Evolutionary conservation across 1,140 invertebrate species (phyloP).

Genomic region (Pseudomyrmex dendroicus): DNA sequence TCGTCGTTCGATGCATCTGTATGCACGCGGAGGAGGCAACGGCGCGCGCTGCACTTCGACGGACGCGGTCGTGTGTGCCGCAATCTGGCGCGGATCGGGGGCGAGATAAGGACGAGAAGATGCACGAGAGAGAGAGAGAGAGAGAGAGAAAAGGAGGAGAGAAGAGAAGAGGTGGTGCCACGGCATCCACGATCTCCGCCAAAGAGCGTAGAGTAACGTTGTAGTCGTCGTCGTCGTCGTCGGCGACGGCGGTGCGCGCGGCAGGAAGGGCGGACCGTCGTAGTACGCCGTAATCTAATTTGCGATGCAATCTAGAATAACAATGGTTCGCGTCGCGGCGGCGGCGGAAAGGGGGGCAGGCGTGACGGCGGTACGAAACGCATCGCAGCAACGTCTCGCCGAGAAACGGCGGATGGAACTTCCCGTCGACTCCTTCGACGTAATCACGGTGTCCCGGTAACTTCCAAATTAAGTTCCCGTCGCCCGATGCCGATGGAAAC

Average conservation of each 20-base stretch:
- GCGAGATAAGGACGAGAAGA: slow-evolving; percentile 21
- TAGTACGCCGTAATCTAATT: slow-evolving; percentile 70
- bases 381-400: slow-evolving; percentile 39
- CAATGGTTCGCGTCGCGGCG: slow-evolving; percentile 64
- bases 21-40: neutral
- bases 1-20: slow-evolving; percentile 15
- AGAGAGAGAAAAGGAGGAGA: slow-evolving; percentile 6
- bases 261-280: slow-evolving; percentile 30
- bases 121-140: slow-evolving; percentile 16
- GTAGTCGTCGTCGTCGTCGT: neutral
- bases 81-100: slow-evolving; percentile 31
- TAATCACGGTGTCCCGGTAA: slow-evolving; percentile 50
- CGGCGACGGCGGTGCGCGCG: slow-evolving; percentile 36
- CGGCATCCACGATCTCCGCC: slow-evolving; percentile 11
- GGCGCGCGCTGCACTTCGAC: neutral
- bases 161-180: too few species aligned
- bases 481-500: slow-evolving; percentile 49
- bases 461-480: slow-evolving; percentile 53
- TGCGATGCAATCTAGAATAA: slow-evolving; percentile 75
- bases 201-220: slow-evolving; percentile 30
- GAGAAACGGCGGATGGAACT: slow-evolving; percentile 32
- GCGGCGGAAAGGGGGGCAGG: slow-evolving; percentile 26
- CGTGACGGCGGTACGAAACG: slow-evolving; percentile 49
- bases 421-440: slow-evolving; percentile 35
- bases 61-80: neutral